Evolutionary conservation across 2,113 vertebrate genomes (phyloP).

Genomic region (Empidonax alnorum): DNA sequence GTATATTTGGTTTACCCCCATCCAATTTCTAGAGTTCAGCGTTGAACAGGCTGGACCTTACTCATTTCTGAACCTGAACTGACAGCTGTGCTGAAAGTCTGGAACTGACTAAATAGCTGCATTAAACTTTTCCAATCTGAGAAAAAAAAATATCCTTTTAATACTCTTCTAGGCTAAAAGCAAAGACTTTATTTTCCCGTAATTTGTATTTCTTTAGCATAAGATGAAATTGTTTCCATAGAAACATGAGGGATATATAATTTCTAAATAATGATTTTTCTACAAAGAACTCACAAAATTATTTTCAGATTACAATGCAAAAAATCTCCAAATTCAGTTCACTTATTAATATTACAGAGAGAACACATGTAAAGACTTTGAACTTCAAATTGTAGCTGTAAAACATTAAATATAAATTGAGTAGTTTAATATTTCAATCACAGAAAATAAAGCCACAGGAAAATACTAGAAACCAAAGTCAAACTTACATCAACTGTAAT

Average conservation of each 20-base stretch:
- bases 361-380: not conserved
- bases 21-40: not conserved
- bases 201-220: conserved; percentile 71
- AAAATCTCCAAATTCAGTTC: not conserved
- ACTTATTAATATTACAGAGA: not conserved
- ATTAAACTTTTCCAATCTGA: not conserved
- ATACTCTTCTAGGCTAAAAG: not conserved
- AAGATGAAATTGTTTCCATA: conserved; percentile 76
- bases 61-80: not conserved
- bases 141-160: not conserved
- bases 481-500: not conserved
- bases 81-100: not conserved
- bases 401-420: not conserved
- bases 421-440: not conserved
- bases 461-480: not conserved
- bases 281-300: conserved; percentile 28
- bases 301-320: not conserved
- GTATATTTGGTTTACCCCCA: not conserved
- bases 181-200: not conserved
- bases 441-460: not conserved
- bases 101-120: not conserved
- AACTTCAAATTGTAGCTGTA: not conserved
- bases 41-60: not conserved
- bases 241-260: conserved; percentile 74
- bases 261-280: conserved; percentile 75